Percentiles rank a stretch among this genome's conserved stretches.
phyloP scores from a whole-genome alignment of 2,113 vertebrate genomes.

The Engystomops pustulosus region DNA sequence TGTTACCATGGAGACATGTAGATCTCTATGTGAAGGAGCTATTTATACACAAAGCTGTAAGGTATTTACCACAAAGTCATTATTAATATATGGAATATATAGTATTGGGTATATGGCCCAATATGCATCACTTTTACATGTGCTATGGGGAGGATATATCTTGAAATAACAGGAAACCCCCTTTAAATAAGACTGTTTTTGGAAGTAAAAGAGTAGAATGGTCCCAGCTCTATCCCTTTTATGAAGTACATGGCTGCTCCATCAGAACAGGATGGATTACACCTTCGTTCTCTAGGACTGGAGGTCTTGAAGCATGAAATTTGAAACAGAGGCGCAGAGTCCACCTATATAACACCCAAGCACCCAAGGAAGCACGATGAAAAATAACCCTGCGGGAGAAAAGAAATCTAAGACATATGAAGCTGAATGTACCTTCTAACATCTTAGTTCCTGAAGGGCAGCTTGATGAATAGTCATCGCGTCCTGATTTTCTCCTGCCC shows the following conservation, averaged over 20 bases:
- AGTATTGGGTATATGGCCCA: too few species aligned
- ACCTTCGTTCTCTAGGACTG: neutral
- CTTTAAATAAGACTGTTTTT: neutral
- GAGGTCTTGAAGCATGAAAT: slow-evolving; percentile 26
- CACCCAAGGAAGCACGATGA: neutral
- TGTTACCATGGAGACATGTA: too few species aligned
- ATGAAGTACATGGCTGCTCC: neutral
- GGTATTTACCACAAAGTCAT: too few species aligned
- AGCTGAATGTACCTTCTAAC: neutral
- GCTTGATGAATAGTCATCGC: slow-evolving; percentile 12
- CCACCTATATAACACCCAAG: neutral
- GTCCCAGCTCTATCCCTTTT: neutral
- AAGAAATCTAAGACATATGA: neutral
- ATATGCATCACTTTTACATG: too few species aligned
- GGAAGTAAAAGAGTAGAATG: neutral
- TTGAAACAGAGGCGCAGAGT: neutral
- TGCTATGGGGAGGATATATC: too few species aligned
- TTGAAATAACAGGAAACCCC: neutral
- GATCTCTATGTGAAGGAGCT: too few species aligned
- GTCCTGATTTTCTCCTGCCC: slow-evolving; percentile 2
- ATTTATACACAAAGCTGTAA: too few species aligned
- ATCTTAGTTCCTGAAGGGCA: slow-evolving; percentile 9
- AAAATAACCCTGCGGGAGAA: neutral
- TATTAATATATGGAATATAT: too few species aligned
- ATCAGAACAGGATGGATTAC: slow-evolving; percentile 12